Conservation (phyloP, 2,113 vertebrate genomes). For the Garra rufa region DNA sequence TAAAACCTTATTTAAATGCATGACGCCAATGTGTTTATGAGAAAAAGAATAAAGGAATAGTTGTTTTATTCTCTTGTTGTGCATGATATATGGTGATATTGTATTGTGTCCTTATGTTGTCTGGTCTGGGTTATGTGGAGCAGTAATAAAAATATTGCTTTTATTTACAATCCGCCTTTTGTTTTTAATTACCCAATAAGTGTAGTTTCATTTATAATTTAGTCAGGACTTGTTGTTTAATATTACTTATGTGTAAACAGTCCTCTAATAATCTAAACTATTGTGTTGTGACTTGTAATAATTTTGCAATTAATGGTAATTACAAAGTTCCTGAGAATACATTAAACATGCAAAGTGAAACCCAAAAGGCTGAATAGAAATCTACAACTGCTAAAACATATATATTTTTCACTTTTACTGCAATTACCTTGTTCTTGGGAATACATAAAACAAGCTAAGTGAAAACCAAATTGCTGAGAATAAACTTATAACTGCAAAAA, state of each 20-base stretch:
- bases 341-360: background rate
- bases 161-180: background rate
- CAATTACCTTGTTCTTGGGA: no score
- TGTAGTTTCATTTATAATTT: background rate
- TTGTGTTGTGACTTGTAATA: slow-evolving; percentile 9
- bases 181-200: background rate
- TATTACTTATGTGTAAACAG: background rate
- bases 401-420: background rate
- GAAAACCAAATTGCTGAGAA: no score
- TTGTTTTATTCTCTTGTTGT: background rate
- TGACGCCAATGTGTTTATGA: background rate
- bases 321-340: background rate
- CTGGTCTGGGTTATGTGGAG: background rate
- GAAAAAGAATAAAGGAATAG: background rate
- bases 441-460: no score
- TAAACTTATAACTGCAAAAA: no score
- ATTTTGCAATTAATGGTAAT: background rate
- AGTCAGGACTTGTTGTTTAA: background rate
- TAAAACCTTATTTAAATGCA: slow-evolving; percentile 11
- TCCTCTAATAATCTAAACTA: background rate
- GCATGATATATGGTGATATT: slow-evolving; percentile 24
- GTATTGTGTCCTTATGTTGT: background rate
- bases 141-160: background rate
- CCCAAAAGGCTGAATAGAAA: background rate
- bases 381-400: background rate